Evolutionary conservation across 2,888 invertebrate species (phyloP), one percentile per base, ranked within the genome.

Genomic region (Bembecia ichneumoniformis): DNA sequence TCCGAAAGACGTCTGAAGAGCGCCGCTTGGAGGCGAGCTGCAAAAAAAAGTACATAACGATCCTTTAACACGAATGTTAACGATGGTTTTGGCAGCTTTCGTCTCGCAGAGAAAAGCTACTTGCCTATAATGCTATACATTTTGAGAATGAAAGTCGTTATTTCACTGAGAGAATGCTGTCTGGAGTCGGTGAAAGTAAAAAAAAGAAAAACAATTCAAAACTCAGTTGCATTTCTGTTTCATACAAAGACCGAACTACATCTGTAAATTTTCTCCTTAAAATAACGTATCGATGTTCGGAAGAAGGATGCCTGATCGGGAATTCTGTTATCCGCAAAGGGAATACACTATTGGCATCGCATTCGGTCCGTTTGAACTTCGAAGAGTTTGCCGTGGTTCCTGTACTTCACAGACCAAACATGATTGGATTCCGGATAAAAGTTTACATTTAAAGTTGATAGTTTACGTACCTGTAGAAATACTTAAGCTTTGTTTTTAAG

Each of bases 271-370:
- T 13, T 44, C 15, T 15, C 44, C 17, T 13, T 44, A 15, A 17
- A 16, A 44, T 40, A 40, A 40, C 40, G 28, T 28, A 40, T 40
- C 40, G n/a, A 40, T 40, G 40, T 40, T 64, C 55, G 62, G 66
- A 74, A 74, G 74, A 68, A 73, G 62, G 63, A 58, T 56, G 63
- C 62, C 71, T 76, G 81, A 83, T 84, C 74, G 75, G 65, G 68
- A 77, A 84, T 84, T 84, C 83, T 60, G 79, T 84, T 82, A 77
- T 72, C 67, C 73, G 73, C 76, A 81, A 68, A 86, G 76, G 71
- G 83, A 84, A 83, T 84, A 62, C 68, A 64, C 68, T 69, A 82
- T 77, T 71, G 66, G 68, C 54, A 59, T 53, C 58, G 63, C 64
- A 68, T 66, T 70, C 61, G 57, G 60, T 58, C 58, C 67, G 66